Evolutionary conservation across 1,140 invertebrate genomes (phyloP), one percentile per base, ranked within the genome.

Genomic region (Aphaenogaster floridana): DNA sequence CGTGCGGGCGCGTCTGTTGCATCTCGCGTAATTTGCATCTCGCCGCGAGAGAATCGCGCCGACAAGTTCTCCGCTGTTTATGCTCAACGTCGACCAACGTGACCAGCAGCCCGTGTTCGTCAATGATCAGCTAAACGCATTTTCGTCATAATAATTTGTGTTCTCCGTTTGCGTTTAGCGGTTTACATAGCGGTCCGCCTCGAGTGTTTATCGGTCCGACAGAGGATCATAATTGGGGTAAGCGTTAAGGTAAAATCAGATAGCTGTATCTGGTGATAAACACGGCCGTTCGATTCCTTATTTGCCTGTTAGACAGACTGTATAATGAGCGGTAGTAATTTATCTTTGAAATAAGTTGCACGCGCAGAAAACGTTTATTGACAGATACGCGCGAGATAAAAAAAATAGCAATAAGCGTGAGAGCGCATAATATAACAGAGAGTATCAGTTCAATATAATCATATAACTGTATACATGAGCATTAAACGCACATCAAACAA

Each of bases 1-100:
- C 52, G 45, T 77, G 52, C 52, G 39, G 39, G 42, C 77, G 17
- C n/a, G 36, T 42, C 57, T 63, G 54, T 83, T 17, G 69, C 63
- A 28, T 28, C 28, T 28, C 28, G 34, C n/a, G 69, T 84, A 84
- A 84, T 74, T 76, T 74, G 54, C 54, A 57, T 48, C 54, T 74
- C 48, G 28, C 15, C 36, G 21, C 8, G 28, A 63, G 57, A 63
- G 76, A 63, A 1, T 36, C 39, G 48, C 34, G 45, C 28, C 48
- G 81, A 74, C 5, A 64, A 54, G 28, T 86, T 66, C 52, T 45
- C 36, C 42, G 13, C 28, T 9, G 21, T 42, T 15, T n/a, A 39
- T 15, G n/a, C 13, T 28, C 34, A n/a, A 54, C 4, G 28, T 68
- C 39, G 64, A 45, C 39, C 17, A 21, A 66, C 28, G 42, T 59